Percentiles rank a stretch among this genome's conserved stretches.
phyloP scores from a whole-genome alignment of 2,888 invertebrate species.

The Cryptocheilus praepositus region DNA sequence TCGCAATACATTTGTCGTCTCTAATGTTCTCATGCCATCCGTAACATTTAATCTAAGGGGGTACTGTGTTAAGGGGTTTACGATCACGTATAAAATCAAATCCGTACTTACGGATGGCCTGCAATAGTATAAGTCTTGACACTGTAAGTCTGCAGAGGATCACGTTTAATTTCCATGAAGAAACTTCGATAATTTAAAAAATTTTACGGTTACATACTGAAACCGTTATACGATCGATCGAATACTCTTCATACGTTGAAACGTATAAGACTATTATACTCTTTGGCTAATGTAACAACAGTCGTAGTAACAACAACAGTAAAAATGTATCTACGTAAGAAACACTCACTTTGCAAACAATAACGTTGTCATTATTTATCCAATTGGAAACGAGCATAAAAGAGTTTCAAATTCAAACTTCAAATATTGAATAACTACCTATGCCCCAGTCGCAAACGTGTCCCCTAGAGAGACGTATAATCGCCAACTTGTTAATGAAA shows the following conservation, averaged over 20 bases:
- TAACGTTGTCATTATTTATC: slow-evolving; percentile 34
- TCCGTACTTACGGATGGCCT: not conserved
- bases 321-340: slow-evolving; percentile 41
- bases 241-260: slow-evolving; percentile 11
- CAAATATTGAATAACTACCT: slow-evolving; percentile 14
- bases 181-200: slow-evolving; percentile 20
- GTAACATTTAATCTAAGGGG: too few relatives aligned
- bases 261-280: slow-evolving; percentile 24
- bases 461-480: slow-evolving; percentile 8
- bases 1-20: too few relatives aligned
- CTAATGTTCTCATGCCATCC: too few relatives aligned
- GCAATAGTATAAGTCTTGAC: not conserved
- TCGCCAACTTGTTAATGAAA: slow-evolving; percentile 14
- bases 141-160: too few relatives aligned
- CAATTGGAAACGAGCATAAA: slow-evolving; percentile 26
- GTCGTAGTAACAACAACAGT: slow-evolving; percentile 37
- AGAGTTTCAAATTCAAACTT: slow-evolving; percentile 19
- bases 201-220: not conserved
- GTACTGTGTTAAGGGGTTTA: not conserved
- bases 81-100: slow-evolving; percentile 3
- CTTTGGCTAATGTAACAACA: slow-evolving; percentile 48
- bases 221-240: slow-evolving; percentile 26
- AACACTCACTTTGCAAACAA: slow-evolving; percentile 28
- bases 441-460: slow-evolving; percentile 4
- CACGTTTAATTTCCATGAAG: slow-evolving; percentile 11